Conservation (phyloP, 2,797 vertebrate genomes). For the Pseudomugil tenellus region DNA sequence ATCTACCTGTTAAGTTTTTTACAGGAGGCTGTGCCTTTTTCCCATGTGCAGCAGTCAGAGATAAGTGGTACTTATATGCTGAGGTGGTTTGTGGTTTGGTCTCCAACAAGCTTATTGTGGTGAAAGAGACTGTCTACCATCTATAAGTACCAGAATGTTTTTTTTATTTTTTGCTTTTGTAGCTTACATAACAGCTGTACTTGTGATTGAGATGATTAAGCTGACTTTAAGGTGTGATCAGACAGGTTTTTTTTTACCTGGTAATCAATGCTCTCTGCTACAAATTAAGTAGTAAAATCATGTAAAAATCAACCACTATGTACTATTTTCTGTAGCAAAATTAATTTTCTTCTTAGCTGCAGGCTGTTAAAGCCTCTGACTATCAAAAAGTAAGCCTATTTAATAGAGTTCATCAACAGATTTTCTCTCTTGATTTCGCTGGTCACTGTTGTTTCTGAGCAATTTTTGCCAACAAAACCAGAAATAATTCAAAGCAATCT, state of each 20-base stretch:
- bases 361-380: constrained; percentile 17
- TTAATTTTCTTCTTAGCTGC: constrained; percentile 3
- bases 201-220: constrained; percentile 39
- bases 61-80: constrained; percentile 47
- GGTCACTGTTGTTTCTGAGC: constrained; percentile 40
- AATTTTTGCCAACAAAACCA: constrained; percentile 60
- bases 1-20: constrained; percentile 8
- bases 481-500: constrained; percentile 52
- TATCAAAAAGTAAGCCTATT: background rate
- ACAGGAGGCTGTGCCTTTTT: constrained; percentile 14
- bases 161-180: constrained; percentile 28
- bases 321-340: constrained; percentile 7
- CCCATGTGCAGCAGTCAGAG: constrained; percentile 40
- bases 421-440: constrained; percentile 22
- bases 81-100: constrained; percentile 75
- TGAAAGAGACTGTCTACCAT: constrained; percentile 44
- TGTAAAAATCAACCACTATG: constrained; percentile 19
- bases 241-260: constrained; percentile 34
- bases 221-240: constrained; percentile 36
- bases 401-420: constrained; percentile 33
- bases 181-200: constrained; percentile 30
- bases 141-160: constrained; percentile 43
- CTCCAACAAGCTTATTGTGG: constrained; percentile 67
- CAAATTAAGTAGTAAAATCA: constrained; percentile 18
- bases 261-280: constrained; percentile 28